phyloP scores from a whole-genome alignment of 2,888 invertebrate species.

The Ypsolopha scabrella region DNA sequence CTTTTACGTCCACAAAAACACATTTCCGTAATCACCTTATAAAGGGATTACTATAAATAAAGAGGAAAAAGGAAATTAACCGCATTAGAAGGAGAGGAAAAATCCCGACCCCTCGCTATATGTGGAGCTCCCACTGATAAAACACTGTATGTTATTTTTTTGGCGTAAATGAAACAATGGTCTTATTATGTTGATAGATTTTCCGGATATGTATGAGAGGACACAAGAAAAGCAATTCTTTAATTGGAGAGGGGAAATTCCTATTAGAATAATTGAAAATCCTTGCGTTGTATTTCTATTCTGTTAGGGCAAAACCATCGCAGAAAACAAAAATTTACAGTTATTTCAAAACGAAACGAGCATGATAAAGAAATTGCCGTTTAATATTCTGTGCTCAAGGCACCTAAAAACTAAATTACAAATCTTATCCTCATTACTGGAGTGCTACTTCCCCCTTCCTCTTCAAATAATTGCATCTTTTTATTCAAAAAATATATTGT shows the following conservation, averaged over 20 bases:
- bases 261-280: too few species aligned
- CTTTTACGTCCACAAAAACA: constrained; percentile 68
- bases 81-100: constrained; percentile 62
- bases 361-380: background rate
- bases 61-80: constrained; percentile 71
- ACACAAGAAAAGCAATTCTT: background rate
- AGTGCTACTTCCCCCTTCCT: constrained; percentile 30
- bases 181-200: constrained; percentile 37
- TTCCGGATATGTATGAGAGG: constrained; percentile 24
- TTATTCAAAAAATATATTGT: constrained; percentile 58
- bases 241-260: too few species aligned
- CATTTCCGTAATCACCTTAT: constrained; percentile 71
- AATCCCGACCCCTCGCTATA: constrained; percentile 63
- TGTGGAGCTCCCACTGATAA: constrained; percentile 67
- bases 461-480: constrained; percentile 68
- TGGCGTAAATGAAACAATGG: constrained; percentile 61
- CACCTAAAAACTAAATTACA: constrained; percentile 15
- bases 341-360: background rate
- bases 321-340: too few species aligned
- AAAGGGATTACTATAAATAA: constrained; percentile 72
- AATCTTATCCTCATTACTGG: constrained; percentile 29
- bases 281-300: too few species aligned
- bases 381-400: background rate
- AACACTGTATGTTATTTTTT: constrained; percentile 56
- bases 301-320: too few species aligned